phyloP scores from a whole-genome alignment of 2,113 vertebrate species.

The Xenopus borealis region DNA sequence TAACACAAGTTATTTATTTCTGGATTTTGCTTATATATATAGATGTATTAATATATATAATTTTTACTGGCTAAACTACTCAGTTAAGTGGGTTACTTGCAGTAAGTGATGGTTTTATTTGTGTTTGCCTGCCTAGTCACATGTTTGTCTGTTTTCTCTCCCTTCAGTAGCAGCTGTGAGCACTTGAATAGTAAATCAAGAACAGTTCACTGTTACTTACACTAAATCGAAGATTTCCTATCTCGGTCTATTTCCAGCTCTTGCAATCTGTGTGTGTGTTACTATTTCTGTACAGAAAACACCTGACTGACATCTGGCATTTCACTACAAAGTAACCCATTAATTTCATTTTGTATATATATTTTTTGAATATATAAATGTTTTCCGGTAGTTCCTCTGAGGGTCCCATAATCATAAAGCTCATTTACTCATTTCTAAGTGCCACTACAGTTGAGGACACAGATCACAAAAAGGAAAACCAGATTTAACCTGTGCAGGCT shows the following conservation, averaged over 20 bases:
- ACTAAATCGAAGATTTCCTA: slow-evolving; percentile 53
- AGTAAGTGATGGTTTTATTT: slow-evolving; percentile 26
- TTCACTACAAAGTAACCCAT: slow-evolving; percentile 38
- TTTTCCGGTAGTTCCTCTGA: slow-evolving; percentile 36
- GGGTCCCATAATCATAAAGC: slow-evolving; percentile 35
- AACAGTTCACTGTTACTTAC: slow-evolving; percentile 49
- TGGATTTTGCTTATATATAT: too few relatives aligned
- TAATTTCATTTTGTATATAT: slow-evolving; percentile 14
- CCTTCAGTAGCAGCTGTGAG: slow-evolving; percentile 55
- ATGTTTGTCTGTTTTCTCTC: slow-evolving; percentile 34
- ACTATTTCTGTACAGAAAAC: slow-evolving; percentile 42
- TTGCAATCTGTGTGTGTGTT: slow-evolving; percentile 41
- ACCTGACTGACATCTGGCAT: slow-evolving; percentile 48
- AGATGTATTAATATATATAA: not conserved
- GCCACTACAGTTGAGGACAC: not conserved
- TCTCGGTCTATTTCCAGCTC: slow-evolving; percentile 49
- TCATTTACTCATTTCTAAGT: slow-evolving; percentile 25
- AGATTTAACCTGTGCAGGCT: too few relatives aligned
- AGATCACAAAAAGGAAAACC: not conserved
- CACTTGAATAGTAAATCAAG: slow-evolving; percentile 67
- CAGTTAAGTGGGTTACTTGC: slow-evolving; percentile 32
- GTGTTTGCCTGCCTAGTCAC: slow-evolving; percentile 31
- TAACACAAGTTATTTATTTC: too few relatives aligned
- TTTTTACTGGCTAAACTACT: not conserved
- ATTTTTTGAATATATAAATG: slow-evolving; percentile 23